Percentiles rank a stretch among this genome's conserved stretches.
Evolutionary conservation across 2,113 vertebrate species (phyloP).

Genomic region (Grammomys dolichurus): DNA sequence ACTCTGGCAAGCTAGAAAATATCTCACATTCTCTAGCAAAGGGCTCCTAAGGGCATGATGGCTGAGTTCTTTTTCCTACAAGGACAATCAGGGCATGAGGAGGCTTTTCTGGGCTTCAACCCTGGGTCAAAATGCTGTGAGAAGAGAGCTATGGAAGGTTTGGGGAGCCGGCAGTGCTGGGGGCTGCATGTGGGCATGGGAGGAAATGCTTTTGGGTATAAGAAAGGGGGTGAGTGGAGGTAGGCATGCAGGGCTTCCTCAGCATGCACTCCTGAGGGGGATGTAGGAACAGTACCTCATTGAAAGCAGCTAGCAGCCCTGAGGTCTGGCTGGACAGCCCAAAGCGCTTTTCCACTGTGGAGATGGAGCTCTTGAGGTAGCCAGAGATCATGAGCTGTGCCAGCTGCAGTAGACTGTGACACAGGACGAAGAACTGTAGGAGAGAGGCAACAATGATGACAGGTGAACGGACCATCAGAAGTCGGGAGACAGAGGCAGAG

Average conservation of each 20-base stretch:
- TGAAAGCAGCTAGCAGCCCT: slow-evolving; percentile 93
- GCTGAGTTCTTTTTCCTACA: not conserved
- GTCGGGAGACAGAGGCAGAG: not conserved
- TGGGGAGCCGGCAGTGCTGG: not conserved
- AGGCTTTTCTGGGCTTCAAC: not conserved
- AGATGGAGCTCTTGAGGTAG: slow-evolving; percentile 96
- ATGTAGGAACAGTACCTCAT: slow-evolving; percentile 89
- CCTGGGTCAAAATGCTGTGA: not conserved
- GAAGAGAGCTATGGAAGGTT: not conserved
- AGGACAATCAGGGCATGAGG: not conserved
- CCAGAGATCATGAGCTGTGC: slow-evolving; percentile 94
- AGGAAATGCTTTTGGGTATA: not conserved
- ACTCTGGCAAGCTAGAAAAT: not conserved
- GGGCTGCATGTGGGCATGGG: not conserved
- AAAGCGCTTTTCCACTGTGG: slow-evolving; percentile 95
- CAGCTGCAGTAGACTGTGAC: slow-evolving; percentile 95
- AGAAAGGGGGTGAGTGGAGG: not conserved
- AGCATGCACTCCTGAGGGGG: accelerated
- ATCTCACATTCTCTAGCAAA: too few species aligned
- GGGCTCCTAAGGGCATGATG: not conserved
- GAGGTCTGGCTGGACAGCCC: slow-evolving; percentile 96
- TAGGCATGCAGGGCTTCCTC: accelerated
- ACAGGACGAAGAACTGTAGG: slow-evolving; percentile 94
- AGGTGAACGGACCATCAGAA: too few species aligned
- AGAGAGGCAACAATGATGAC: not conserved